These are phyloP conservation scores for Drosophila affinis DNA, from an alignment of 2,888 invertebrate genomes.

Conservation along the genomic window DNA sequence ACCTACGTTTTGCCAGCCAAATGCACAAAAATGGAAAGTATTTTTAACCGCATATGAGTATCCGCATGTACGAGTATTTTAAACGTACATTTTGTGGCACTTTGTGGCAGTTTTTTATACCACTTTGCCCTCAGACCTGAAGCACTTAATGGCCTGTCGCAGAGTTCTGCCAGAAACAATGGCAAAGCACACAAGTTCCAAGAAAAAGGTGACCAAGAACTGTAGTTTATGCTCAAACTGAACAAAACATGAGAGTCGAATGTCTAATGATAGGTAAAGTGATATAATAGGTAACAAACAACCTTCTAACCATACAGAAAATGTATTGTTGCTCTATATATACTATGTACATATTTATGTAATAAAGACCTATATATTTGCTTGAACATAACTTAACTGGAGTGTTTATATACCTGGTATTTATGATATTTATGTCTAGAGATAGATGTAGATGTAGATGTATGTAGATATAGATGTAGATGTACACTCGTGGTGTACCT, in stretches of 20 bases:
- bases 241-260: too few relatives aligned
- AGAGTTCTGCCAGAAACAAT: not conserved
- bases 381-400: too few relatives aligned
- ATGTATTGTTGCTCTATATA: not conserved
- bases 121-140: slow-evolving; percentile 16
- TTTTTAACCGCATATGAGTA: slow-evolving; percentile 40
- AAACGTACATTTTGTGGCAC: not conserved
- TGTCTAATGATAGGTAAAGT: too few relatives aligned
- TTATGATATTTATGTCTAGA: too few relatives aligned
- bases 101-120: slow-evolving; percentile 7
- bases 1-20: not conserved
- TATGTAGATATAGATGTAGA: too few relatives aligned
- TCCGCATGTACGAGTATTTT: slow-evolving; percentile 15
- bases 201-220: not conserved
- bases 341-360: too few relatives aligned
- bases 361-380: not conserved
- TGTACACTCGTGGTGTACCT: too few relatives aligned
- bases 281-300: too few relatives aligned
- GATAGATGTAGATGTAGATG: too few relatives aligned
- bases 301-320: not conserved
- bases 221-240: too few relatives aligned
- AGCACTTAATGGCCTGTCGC: slow-evolving; percentile 11
- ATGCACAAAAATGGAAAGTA: slow-evolving; percentile 54
- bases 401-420: too few relatives aligned
- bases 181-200: not conserved